Percentiles rank a stretch among this genome's conserved stretches.
Evolutionary conservation across 2,888 invertebrate genomes (phyloP).

Genomic region (Bedellia somnulentella): DNA sequence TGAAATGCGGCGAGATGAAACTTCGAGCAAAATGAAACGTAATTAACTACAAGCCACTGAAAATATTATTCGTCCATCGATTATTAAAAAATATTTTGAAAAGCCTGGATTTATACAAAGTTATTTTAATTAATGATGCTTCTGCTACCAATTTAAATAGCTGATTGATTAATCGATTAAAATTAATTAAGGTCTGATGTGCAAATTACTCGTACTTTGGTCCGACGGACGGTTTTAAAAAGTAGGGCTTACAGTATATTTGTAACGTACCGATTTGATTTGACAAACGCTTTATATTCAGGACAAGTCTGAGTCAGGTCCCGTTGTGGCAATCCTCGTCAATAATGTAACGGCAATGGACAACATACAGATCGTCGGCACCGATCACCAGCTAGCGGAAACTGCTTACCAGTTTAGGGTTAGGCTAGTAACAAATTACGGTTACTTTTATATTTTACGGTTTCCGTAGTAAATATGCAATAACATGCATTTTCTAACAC

Average conservation of each 20-base stretch:
- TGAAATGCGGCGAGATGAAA: too few species aligned
- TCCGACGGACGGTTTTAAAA: background rate
- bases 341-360: conserved; percentile 20
- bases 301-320: conserved; percentile 25
- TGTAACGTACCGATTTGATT: conserved; percentile 4
- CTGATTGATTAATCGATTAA: conserved; percentile 18
- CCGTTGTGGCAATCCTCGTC: conserved; percentile 30
- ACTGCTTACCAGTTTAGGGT: background rate
- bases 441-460: too few species aligned
- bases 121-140: too few species aligned
- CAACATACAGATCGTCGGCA: conserved; percentile 23
- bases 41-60: too few species aligned
- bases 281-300: conserved; percentile 30
- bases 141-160: conserved; percentile 15
- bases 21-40: too few species aligned
- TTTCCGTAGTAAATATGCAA: too few species aligned
- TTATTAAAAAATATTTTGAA: too few species aligned
- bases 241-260: conserved; percentile 6
- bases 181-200: conserved; percentile 20
- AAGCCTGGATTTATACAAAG: too few species aligned
- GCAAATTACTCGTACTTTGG: background rate
- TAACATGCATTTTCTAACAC: too few species aligned
- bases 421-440: conserved; percentile 15
- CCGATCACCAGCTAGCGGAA: conserved; percentile 17
- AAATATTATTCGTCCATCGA: too few species aligned